Base-by-base conservation (phyloP, 2,888 invertebrate genomes). In the Beris morrisii region DNA sequence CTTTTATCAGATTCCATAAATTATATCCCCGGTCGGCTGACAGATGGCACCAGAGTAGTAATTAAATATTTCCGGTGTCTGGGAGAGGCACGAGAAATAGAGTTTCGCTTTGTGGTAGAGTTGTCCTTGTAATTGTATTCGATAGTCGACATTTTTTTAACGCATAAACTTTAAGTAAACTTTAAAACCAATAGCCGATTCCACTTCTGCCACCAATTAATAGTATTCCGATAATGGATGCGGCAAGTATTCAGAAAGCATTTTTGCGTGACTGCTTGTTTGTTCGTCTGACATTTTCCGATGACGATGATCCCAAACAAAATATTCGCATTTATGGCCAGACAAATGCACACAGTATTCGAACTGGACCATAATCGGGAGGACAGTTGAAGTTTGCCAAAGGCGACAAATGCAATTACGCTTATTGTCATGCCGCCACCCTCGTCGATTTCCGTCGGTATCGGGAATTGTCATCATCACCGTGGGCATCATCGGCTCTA, bases 11-110 rank as follows among this genome's bases (percentile, higher is more conserved):
- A 72, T 71, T 70, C 70, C 69, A 72, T 72, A 72, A 72, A 72
- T 72, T 71, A 68, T 66, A 55, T 32, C 65, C 52, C 38, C 68
- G 70, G 69, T 67, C 69, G 69, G 69, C 72, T 71, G 71, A 72
- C 72, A 72, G 72, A 72, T 72, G 72, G 72, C 72, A 72, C 72
- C 71, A 72, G 68, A 71, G 70, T 72, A 72, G 72, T 72, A 72
- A 72, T 72, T 72, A 72, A 72, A 72, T 71, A 71, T 72, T 72
- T 72, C 71, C 72, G 72, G 72, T 72, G 38, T 38, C 38, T 38
- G 9, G 38, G 38, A 38, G 38, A 38, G 9, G 38, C 38, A 38
- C 38, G 3, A 38, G 38, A 22, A 22, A 22, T 3, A 22, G 22
- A 22, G 22, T 22, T 22, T 38, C 9, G 38, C 3, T 38, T 38